Percentiles rank a stretch among this genome's conserved stretches.
Conservation (phyloP, 1,140 invertebrate species). For the Drosophila tristis region DNA sequence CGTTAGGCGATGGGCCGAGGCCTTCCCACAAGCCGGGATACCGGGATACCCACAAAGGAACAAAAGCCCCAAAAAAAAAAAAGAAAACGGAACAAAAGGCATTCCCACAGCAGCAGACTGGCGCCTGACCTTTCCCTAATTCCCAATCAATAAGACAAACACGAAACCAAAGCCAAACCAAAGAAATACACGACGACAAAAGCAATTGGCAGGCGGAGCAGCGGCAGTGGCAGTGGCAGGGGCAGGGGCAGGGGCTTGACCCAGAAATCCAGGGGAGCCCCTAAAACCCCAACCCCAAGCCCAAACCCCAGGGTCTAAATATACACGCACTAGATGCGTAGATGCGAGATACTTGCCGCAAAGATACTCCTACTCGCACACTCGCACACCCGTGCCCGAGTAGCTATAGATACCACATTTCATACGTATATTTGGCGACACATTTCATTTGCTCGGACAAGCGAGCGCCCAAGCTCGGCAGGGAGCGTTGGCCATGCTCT, state of each 20-base stretch:
- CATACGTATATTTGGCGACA: slow-evolving; percentile 66
- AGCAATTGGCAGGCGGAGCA: too few relatives aligned
- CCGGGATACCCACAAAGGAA: too few relatives aligned
- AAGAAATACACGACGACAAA: not conserved
- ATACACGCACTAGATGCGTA: slow-evolving; percentile 25
- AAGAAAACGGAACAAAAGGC: not conserved
- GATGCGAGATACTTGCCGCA: slow-evolving; percentile 41
- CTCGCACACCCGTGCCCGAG: slow-evolving; percentile 28
- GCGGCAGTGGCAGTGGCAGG: not conserved
- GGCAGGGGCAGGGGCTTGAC: slow-evolving; percentile 9
- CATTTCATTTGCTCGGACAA: slow-evolving; percentile 23
- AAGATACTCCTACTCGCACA: slow-evolving; percentile 34
- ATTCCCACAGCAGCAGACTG: slow-evolving; percentile 14
- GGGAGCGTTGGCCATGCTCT: too few relatives aligned
- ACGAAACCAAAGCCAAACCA: slow-evolving; percentile 13
- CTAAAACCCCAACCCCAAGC: slow-evolving; percentile 1
- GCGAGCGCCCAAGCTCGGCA: not conserved
- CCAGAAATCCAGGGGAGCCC: slow-evolving; percentile 11
- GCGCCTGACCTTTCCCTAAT: slow-evolving; percentile 38
- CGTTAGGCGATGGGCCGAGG: too few relatives aligned
- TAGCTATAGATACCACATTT: slow-evolving; percentile 28
- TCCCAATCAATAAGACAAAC: slow-evolving; percentile 44
- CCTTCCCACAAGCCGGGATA: too few relatives aligned
- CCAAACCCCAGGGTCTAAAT: slow-evolving; percentile 3
- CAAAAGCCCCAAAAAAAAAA: too few relatives aligned